These are phyloP conservation scores for Neolamprologus cancellatus DNA, from an alignment of 2,113 vertebrate genomes.

Conservation along the genomic window DNA sequence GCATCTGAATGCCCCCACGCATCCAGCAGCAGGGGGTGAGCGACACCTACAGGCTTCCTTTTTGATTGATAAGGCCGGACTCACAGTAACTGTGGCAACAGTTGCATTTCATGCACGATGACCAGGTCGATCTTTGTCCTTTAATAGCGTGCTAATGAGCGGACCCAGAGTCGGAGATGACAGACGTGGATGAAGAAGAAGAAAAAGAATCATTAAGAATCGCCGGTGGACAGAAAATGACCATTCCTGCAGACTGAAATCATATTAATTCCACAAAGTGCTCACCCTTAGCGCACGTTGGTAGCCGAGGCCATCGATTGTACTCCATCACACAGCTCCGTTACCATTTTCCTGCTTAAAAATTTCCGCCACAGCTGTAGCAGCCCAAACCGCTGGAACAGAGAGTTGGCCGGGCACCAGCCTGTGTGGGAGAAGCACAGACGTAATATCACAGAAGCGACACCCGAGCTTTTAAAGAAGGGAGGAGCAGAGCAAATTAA, in stretches of 20 bases:
- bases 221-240: not conserved
- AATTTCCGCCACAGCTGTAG: not conserved
- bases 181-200: not conserved
- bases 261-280: not conserved
- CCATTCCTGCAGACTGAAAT: constrained; percentile 2
- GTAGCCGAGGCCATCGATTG: not conserved
- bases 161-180: not conserved
- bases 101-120: not conserved
- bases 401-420: not conserved
- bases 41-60: constrained; percentile 23
- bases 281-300: not conserved
- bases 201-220: not conserved
- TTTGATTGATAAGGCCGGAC: constrained; percentile 2
- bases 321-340: not conserved
- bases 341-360: not conserved
- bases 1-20: not conserved
- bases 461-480: not conserved
- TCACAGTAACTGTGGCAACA: constrained; percentile 21
- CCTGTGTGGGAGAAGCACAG: not conserved
- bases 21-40: not conserved
- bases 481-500: not conserved
- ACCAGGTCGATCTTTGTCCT: not conserved
- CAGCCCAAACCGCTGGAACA: not conserved
- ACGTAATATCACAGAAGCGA: not conserved
- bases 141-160: constrained; percentile 18